Conservation (phyloP, 2,113 vertebrate genomes). For the Thamnaconus septentrionalis region DNA sequence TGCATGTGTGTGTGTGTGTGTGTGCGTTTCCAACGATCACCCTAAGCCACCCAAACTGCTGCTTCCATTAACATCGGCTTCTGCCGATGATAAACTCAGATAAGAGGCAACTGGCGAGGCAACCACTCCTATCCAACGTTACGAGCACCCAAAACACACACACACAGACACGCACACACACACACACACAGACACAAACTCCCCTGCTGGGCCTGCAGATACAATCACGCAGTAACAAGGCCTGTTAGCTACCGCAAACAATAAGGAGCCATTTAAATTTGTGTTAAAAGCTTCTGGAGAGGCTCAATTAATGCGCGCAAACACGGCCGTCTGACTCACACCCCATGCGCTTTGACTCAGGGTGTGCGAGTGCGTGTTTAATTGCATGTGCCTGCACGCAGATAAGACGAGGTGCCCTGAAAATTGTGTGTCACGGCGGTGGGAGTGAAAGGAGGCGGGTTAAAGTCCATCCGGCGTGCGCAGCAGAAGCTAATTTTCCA, state of each 20-base stretch:
- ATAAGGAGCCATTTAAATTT: conserved; percentile 44
- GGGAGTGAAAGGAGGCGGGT: background rate
- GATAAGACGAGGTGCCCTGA: background rate
- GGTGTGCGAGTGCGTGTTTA: background rate
- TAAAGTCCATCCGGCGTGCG: conserved; percentile 26
- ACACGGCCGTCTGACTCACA: conserved; percentile 36
- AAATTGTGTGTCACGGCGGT: too few species aligned
- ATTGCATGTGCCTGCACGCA: conserved; percentile 1
- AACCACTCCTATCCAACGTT: conserved; percentile 5
- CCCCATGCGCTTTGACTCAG: conserved; percentile 15
- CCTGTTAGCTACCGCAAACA: conserved; percentile 33
- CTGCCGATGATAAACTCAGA: conserved; percentile 48
- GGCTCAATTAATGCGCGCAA: conserved; percentile 46
- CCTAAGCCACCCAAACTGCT: conserved; percentile 29
- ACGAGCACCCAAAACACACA: background rate
- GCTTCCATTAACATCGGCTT: conserved; percentile 27
- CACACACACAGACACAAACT: background rate
- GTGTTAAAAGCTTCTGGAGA: conserved; percentile 44
- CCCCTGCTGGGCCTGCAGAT: conserved; percentile 19
- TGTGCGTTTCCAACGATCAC: background rate
- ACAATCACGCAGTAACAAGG: conserved; percentile 30
- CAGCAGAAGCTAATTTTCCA: conserved; percentile 44
- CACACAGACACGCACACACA: conserved; percentile 8
- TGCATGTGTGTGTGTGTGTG: conserved; percentile 11
- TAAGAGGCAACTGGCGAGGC: conserved; percentile 28